These are phyloP conservation scores for Diadromus collaris DNA, from an alignment of 2,888 invertebrate genomes.

Conservation along the genomic window DNA sequence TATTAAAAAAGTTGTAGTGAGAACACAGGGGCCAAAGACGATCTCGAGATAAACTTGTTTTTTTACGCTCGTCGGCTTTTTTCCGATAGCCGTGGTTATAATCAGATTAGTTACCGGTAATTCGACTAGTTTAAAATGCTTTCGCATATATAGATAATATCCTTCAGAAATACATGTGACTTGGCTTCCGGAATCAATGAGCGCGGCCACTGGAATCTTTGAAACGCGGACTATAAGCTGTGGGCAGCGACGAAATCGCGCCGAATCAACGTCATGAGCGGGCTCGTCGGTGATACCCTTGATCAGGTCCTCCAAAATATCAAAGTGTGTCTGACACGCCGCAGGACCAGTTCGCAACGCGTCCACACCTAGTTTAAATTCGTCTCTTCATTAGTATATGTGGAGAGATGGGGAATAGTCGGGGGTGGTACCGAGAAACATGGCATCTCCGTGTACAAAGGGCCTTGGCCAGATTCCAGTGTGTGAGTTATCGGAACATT, in stretches of 20 bases:
- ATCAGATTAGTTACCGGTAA: conserved; percentile 55
- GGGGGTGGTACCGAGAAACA: not conserved
- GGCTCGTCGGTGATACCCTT: conserved; percentile 10
- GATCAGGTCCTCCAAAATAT: conserved; percentile 42
- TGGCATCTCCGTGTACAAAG: not conserved
- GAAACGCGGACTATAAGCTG: conserved; percentile 33
- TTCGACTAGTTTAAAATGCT: conserved; percentile 27
- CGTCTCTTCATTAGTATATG: not conserved
- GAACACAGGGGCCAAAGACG: not conserved
- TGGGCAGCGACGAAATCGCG: conserved; percentile 28
- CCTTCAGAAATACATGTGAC: conserved; percentile 56
- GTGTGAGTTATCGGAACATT: too few relatives aligned
- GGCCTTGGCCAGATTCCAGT: too few relatives aligned
- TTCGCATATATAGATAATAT: conserved; percentile 39
- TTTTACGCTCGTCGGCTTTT: too few relatives aligned
- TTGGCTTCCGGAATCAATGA: conserved; percentile 61
- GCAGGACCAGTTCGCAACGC: conserved; percentile 45
- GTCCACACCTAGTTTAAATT: conserved; percentile 53
- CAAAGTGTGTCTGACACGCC: conserved; percentile 18
- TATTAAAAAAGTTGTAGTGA: conserved; percentile 28
- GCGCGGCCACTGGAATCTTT: conserved; percentile 35
- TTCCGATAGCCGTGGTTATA: conserved; percentile 50
- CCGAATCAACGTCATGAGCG: not conserved
- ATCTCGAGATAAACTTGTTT: conserved; percentile 48
- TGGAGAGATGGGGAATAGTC: not conserved